Evolutionary conservation across 2,888 invertebrate genomes (phyloP).

Genomic region (Pollenia angustigena): DNA sequence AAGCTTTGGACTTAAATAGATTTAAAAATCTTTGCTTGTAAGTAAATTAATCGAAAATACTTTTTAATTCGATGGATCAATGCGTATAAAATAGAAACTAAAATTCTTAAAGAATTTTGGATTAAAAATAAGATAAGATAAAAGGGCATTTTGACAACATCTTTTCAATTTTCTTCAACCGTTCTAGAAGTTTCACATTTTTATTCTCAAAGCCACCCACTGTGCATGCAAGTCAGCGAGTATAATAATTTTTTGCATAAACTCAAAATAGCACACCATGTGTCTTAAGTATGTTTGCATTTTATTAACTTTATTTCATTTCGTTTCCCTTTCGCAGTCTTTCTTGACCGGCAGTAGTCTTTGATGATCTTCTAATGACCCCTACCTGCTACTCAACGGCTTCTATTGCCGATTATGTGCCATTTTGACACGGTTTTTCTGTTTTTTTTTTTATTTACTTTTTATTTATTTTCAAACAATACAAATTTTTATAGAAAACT

Average conservation of each 20-base stretch:
- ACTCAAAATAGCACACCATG: conserved; percentile 17
- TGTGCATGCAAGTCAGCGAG: neutral
- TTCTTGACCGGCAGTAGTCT: conserved; percentile 67
- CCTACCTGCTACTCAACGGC: conserved; percentile 52
- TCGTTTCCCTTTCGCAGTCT: conserved; percentile 15
- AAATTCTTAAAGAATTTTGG: no score
- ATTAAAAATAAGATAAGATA: no score
- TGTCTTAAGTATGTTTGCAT: conserved; percentile 40
- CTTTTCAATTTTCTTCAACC: no score
- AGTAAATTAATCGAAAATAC: no score
- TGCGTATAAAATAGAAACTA: no score
- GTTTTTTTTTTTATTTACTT: conserved; percentile 55
- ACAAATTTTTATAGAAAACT: conserved; percentile 26
- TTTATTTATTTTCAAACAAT: conserved; percentile 23
- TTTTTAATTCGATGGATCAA: no score
- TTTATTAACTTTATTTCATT: neutral
- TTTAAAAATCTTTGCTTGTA: no score
- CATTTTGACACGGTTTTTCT: conserved; percentile 67
- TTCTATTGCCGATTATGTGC: conserved; percentile 40
- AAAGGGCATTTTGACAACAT: no score
- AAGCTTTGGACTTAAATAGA: no score
- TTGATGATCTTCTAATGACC: conserved; percentile 57
- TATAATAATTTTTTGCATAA: conserved; percentile 62
- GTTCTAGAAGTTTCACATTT: no score
- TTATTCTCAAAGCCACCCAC: neutral